phyloP scores from a whole-genome alignment of 1,140 invertebrate species.

The Drosophila trapezifrons region DNA sequence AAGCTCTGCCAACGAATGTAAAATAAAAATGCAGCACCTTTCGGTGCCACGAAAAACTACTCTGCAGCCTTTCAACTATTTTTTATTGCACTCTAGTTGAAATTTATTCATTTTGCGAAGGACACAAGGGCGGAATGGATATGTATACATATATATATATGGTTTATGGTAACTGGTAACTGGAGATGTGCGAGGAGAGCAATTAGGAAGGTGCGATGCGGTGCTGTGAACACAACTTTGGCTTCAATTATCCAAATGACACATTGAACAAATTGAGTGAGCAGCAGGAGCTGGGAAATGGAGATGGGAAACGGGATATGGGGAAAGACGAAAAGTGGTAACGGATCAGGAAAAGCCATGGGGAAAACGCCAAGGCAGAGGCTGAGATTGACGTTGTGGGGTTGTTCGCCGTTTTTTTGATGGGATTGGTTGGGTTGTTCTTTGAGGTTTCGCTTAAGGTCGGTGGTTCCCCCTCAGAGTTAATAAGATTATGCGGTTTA shows the following conservation, averaged over 20 bases:
- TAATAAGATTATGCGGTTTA: slow-evolving; percentile 58
- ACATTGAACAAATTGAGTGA: slow-evolving; percentile 56
- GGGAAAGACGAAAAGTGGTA: not conserved
- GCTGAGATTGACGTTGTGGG: slow-evolving; percentile 21
- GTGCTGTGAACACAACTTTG: slow-evolving; percentile 58
- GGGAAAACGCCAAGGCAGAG: slow-evolving; percentile 1
- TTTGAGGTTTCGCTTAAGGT: slow-evolving; percentile 15
- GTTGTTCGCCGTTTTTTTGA: not conserved
- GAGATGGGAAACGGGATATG: not conserved
- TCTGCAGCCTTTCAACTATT: slow-evolving; percentile 34
- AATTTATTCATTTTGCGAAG: slow-evolving; percentile 43
- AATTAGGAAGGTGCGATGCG: slow-evolving; percentile 56
- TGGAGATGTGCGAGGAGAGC: slow-evolving; percentile 21
- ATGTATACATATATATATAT: not conserved
- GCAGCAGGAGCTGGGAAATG: not conserved
- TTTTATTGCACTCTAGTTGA: slow-evolving; percentile 20
- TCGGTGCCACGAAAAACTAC: slow-evolving; percentile 42
- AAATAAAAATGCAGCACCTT: slow-evolving; percentile 31
- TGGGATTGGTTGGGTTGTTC: not conserved
- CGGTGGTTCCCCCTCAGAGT: slow-evolving; percentile 12
- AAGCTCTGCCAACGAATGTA: slow-evolving; percentile 41
- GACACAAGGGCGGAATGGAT: slow-evolving; percentile 29
- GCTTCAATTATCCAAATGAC: slow-evolving; percentile 63
- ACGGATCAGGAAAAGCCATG: not conserved
- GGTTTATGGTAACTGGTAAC: slow-evolving; percentile 2